A percentile compares a stretch with the other conserved stretches of the same genome.
Conservation (phyloP, 2,797 vertebrate species). For the Pipistrellus nathusii region DNA sequence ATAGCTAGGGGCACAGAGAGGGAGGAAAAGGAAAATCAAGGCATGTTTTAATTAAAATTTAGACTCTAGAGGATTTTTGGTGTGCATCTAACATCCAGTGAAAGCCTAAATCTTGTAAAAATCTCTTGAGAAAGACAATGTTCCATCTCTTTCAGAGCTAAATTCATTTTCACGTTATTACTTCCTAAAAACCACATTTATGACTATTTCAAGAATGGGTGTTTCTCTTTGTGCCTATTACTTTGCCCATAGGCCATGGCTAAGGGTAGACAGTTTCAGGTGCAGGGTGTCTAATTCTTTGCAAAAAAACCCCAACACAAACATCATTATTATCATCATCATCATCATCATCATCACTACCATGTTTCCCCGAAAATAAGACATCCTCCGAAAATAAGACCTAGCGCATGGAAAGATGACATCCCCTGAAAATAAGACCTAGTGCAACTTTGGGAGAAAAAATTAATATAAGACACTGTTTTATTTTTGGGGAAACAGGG, state of each 20-base stretch:
- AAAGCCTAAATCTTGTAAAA: not conserved
- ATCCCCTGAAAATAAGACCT: no score
- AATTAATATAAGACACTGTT: no score
- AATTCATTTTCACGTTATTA: not conserved
- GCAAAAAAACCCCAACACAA: not conserved
- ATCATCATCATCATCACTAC: no score
- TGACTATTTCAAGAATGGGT: not conserved
- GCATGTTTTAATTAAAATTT: not conserved
- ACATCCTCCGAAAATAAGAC: no score
- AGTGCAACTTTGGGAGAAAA: no score
- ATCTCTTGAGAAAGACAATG: conserved; percentile 17
- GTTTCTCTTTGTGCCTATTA: not conserved
- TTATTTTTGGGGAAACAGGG: no score
- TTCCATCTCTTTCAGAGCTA: not conserved
- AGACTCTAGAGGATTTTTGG: not conserved
- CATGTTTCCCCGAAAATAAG: no score
- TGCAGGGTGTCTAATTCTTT: not conserved
- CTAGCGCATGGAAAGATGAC: no score
- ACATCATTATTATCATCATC: no score
- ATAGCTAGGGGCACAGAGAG: not conserved
- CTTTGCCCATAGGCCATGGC: not conserved
- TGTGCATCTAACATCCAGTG: not conserved
- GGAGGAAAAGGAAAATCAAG: not conserved
- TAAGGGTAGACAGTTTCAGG: not conserved
- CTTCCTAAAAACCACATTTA: not conserved